phyloP scores from a whole-genome alignment of 2,797 vertebrate species.

The Malurus leucopterus region DNA sequence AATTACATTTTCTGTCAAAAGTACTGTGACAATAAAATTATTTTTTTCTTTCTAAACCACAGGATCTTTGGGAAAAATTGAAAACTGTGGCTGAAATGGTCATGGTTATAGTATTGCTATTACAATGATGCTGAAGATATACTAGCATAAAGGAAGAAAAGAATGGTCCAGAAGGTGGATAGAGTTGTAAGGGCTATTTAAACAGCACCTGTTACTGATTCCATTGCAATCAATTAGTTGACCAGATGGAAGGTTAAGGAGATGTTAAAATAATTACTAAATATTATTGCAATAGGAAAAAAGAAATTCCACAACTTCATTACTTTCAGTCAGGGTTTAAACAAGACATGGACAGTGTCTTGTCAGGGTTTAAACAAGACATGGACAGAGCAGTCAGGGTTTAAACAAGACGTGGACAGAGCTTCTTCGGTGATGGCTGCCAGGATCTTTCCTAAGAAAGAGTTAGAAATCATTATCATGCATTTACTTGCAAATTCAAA shows the following conservation, averaged over 20 bases:
- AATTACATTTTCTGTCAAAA: not conserved
- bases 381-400: not conserved
- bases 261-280: not conserved
- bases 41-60: not conserved
- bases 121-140: not conserved
- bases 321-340: not conserved
- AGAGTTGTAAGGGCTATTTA: not conserved
- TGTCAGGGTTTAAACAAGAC: not conserved
- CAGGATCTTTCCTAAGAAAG: not conserved
- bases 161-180: not conserved
- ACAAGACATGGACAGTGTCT: not conserved
- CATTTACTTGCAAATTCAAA: not conserved
- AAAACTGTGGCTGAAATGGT: not conserved
- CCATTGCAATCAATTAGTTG: not conserved
- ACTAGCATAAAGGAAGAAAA: not conserved
- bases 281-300: not conserved
- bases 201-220: not conserved
- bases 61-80: not conserved
- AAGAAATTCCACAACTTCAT: not conserved
- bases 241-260: not conserved
- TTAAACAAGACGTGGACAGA: not conserved
- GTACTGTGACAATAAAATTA: not conserved
- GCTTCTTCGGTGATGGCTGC: fast-evolving
- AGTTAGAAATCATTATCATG: not conserved
- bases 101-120: not conserved